Evolutionary conservation across 2,113 vertebrate species (phyloP).

Genomic region (Limanda limanda): DNA sequence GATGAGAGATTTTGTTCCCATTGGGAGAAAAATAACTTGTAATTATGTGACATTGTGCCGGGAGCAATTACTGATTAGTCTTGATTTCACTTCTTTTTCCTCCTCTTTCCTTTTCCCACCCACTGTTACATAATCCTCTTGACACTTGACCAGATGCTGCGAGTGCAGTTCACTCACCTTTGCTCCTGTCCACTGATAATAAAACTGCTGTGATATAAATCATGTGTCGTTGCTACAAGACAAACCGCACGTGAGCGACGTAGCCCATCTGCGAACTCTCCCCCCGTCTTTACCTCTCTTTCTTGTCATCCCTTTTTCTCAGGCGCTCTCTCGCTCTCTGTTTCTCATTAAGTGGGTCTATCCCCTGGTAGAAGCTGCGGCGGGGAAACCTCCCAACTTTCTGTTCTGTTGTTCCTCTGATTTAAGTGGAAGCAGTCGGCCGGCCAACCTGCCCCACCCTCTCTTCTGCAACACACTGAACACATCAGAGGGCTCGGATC

Average conservation of each 20-base stretch:
- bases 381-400: conserved; percentile 50
- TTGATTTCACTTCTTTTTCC: background rate
- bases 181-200: background rate
- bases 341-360: conserved; percentile 50
- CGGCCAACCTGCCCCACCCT: conserved; percentile 62
- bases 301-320: background rate
- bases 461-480: conserved; percentile 49
- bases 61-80: background rate
- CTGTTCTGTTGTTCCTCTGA: conserved; percentile 47
- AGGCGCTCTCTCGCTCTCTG: conserved; percentile 39
- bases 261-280: conserved; percentile 7
- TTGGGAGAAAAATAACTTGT: background rate
- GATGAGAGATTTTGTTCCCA: background rate
- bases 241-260: background rate
- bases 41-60: background rate
- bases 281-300: background rate
- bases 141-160: background rate
- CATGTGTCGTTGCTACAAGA: background rate
- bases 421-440: conserved; percentile 62
- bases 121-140: conserved; percentile 17
- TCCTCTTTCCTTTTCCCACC: background rate
- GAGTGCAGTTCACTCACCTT: background rate
- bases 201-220: no score
- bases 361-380: conserved; percentile 18
- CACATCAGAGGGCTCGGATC: conserved; percentile 50